Percentiles rank a stretch among this genome's conserved stretches.
Conservation (phyloP, 2,113 vertebrate genomes). For the Dipodomys ordii region DNA sequence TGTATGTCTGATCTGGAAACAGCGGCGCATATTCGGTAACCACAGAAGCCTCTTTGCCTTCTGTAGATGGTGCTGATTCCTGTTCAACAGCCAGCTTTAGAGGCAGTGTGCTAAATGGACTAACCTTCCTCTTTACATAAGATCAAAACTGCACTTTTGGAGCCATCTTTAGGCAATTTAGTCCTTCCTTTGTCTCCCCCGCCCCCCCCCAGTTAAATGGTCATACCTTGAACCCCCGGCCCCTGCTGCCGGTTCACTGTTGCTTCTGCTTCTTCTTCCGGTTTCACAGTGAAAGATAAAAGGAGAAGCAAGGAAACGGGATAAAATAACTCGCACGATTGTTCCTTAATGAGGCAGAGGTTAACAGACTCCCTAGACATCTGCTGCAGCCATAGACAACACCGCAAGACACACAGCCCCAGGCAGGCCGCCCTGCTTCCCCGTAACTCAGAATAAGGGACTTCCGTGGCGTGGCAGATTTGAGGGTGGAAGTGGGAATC, state of each 20-base stretch:
- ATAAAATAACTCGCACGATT: not conserved
- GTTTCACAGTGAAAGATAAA: not conserved
- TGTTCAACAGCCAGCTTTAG: not conserved
- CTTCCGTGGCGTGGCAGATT: not conserved
- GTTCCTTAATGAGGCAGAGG: not conserved
- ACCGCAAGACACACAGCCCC: not conserved
- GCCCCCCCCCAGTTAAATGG: not conserved
- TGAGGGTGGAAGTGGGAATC: not conserved
- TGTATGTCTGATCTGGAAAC: not conserved
- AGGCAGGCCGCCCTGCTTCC: not conserved
- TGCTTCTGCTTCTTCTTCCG: not conserved
- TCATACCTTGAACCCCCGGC: not conserved
- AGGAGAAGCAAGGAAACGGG: conserved; percentile 49
- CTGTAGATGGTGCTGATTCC: not conserved
- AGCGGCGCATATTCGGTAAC: not conserved
- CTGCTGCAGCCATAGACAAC: not conserved
- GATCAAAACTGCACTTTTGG: not conserved
- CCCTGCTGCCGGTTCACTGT: not conserved
- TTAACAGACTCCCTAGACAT: not conserved
- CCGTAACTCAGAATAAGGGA: conserved; percentile 6
- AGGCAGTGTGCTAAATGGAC: not conserved
- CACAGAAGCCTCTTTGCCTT: not conserved
- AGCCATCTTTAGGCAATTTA: not conserved
- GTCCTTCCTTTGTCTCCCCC: not conserved
- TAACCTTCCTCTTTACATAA: not conserved